A percentile compares a stretch with the other conserved stretches of the same genome.
These are phyloP conservation scores for Mythimna lalbum DNA, from an alignment of 2,888 invertebrate species.

Conservation along the genomic window DNA sequence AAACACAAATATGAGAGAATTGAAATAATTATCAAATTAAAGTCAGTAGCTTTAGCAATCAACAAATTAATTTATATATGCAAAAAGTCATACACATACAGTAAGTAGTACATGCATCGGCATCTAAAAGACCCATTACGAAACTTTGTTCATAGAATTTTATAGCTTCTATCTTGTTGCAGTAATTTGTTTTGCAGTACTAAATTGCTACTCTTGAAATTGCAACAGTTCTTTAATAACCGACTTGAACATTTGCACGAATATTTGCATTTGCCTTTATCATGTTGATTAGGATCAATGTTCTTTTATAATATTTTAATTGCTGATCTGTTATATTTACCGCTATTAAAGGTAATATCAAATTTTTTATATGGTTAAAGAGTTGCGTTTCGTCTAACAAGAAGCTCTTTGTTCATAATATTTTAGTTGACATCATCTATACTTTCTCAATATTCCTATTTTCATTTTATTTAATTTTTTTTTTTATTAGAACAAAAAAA, in stretches of 20 bases:
- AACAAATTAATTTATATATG: not conserved
- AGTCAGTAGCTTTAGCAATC: not conserved
- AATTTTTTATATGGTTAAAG: too few relatives aligned
- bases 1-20: not conserved
- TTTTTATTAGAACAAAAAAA: too few relatives aligned
- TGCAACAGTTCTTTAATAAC: conserved; percentile 41
- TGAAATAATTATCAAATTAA: not conserved
- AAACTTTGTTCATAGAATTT: conserved; percentile 21
- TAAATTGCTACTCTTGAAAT: conserved; percentile 26
- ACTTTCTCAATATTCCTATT: too few relatives aligned
- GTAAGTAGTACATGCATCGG: not conserved
- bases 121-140: conserved; percentile 3
- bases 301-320: conserved; percentile 22
- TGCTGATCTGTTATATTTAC: conserved; percentile 1
- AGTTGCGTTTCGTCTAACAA: too few relatives aligned
- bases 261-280: conserved; percentile 8
- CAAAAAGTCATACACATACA: conserved; percentile 12
- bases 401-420: too few relatives aligned
- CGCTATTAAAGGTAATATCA: not conserved
- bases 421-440: too few relatives aligned
- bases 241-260: conserved; percentile 7
- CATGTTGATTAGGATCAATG: conserved; percentile 12
- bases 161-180: conserved; percentile 18
- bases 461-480: too few relatives aligned
- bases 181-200: conserved; percentile 38